These are phyloP conservation scores for Drosophila robusta DNA, from an alignment of 2,888 invertebrate genomes.

Conservation along the genomic window DNA sequence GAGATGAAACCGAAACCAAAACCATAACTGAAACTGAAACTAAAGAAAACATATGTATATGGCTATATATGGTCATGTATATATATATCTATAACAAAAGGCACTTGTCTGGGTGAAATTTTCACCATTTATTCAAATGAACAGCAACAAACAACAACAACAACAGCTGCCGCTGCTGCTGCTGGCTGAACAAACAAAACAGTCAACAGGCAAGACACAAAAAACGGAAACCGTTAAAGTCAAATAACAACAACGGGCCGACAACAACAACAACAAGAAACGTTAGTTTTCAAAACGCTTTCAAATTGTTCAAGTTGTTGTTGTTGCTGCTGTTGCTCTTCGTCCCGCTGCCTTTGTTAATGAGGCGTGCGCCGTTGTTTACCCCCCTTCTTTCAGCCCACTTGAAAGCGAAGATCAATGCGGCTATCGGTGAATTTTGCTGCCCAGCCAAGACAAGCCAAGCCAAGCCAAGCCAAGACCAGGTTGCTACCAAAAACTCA, in stretches of 20 bases:
- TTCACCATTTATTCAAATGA: slow-evolving; percentile 79
- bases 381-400: slow-evolving; percentile 45
- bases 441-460: slow-evolving; percentile 38
- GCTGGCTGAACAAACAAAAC: slow-evolving; percentile 68
- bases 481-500: slow-evolving; percentile 49
- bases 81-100: slow-evolving; percentile 65
- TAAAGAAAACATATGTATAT: slow-evolving; percentile 33
- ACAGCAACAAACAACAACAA: slow-evolving; percentile 42
- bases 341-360: slow-evolving; percentile 62
- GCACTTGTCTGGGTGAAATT: slow-evolving; percentile 81
- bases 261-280: slow-evolving; percentile 50
- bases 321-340: slow-evolving; percentile 41
- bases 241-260: slow-evolving; percentile 53
- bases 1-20: slow-evolving; percentile 70
- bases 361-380: slow-evolving; percentile 76
- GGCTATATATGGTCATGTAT: not conserved
- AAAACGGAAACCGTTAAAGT: slow-evolving; percentile 80
- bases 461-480: slow-evolving; percentile 34
- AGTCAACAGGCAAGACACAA: slow-evolving; percentile 64
- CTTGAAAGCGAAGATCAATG: slow-evolving; percentile 72
- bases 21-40: slow-evolving; percentile 39
- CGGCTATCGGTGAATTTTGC: slow-evolving; percentile 54
- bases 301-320: slow-evolving; percentile 65
- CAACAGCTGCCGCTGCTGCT: slow-evolving; percentile 16
- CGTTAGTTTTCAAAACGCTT: slow-evolving; percentile 67